Percentiles rank a stretch among this genome's conserved stretches.
Evolutionary conservation across 2,113 vertebrate genomes (phyloP).

Genomic region (Coracopsis vasa): DNA sequence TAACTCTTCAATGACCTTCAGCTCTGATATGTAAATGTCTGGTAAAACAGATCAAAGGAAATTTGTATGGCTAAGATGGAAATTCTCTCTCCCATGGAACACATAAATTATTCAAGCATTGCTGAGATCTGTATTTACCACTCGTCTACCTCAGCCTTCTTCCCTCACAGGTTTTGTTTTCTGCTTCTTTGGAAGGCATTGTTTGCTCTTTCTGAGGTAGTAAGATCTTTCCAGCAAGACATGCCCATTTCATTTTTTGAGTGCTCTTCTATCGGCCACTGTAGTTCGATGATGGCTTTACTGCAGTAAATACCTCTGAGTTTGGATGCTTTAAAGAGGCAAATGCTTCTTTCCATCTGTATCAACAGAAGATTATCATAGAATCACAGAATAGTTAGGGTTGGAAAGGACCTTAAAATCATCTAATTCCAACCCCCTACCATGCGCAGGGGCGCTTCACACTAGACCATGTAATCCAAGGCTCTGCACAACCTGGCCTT

Average conservation of each 20-base stretch:
- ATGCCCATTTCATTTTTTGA: neutral
- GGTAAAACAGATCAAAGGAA: slow-evolving; percentile 56
- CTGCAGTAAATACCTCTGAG: neutral
- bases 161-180: neutral
- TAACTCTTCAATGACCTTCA: slow-evolving; percentile 65
- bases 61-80: slow-evolving; percentile 19
- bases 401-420: neutral
- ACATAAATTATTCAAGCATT: slow-evolving; percentile 13
- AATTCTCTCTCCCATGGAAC: slow-evolving; percentile 31
- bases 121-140: slow-evolving; percentile 33
- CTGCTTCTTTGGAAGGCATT: neutral
- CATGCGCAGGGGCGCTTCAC: neutral
- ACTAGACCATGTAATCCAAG: neutral
- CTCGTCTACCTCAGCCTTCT: neutral
- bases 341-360: neutral
- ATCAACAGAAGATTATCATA: neutral
- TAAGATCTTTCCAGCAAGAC: neutral
- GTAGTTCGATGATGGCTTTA: neutral
- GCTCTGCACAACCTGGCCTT: neutral
- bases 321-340: neutral
- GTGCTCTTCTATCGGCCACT: neutral
- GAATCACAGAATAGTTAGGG: neutral
- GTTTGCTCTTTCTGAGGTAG: neutral
- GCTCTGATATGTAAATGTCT: slow-evolving; percentile 56
- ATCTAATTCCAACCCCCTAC: neutral